Base-by-base conservation (phyloP, 2,797 vertebrate species). In the Tapirus indicus region DNA sequence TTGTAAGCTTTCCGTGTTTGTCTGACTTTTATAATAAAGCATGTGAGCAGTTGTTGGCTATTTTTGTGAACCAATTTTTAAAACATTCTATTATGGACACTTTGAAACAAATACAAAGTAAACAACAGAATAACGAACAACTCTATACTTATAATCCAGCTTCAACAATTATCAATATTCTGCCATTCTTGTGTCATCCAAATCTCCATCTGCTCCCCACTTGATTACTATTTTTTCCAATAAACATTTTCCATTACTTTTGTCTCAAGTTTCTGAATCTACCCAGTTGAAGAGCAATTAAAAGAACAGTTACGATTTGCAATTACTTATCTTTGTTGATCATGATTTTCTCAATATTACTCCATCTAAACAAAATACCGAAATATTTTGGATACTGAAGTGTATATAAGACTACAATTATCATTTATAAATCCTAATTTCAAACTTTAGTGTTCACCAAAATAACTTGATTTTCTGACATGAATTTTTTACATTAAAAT, bases 351-450 rank as follows among this genome's bases (percentile, higher is more conserved):
- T 83, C 44, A 77, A 41, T 94, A 91, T 91, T 68, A 88, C 18
- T 62, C 58, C 74, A 56, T 13, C 17, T 17, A 47, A 91, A 95
- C 54, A 97, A 95, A 89, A 56, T 82, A 38, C 44, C 80, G 66
- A 96, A 69, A 86, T 94, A 68, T 41, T 91, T 93, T 78, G 56
- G 18, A 54, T 52, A 74, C 27, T 9, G 41, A 97, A 49, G 32
- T 29, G 79, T 52, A 92, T 64, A 27, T 58, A 78, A 83, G 5
- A 44, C 2, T 79, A 27, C 8, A 78, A 23, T 87, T n/a, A 91
- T 71, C n/a, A 96, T 69, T 94, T 92, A 80, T 44, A 96, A 88
- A 91, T 80, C 21, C 11, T 75, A 86, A 80, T 94, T 96, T 88
- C 66, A 95, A 94, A 85, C 5, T 62, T 82, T 41, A 85, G 47